These are phyloP conservation scores for Dryobotodes eremita DNA, from an alignment of 2,888 invertebrate species.

Conservation along the genomic window DNA sequence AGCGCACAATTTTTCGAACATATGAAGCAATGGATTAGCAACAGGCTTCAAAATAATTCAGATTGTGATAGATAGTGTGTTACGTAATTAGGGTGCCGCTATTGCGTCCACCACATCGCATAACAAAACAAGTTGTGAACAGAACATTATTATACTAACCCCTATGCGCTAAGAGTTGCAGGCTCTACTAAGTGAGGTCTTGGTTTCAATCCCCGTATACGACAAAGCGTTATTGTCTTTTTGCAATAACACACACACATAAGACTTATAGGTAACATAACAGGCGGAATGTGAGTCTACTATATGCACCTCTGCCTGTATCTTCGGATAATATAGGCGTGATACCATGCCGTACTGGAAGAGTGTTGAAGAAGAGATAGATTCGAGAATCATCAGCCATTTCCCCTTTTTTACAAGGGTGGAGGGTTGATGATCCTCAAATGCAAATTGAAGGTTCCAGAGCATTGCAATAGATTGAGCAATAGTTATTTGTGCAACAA, in stretches of 20 bases:
- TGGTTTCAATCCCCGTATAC: background rate
- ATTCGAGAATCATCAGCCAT: background rate
- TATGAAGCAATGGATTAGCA: too few species aligned
- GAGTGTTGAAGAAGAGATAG: background rate
- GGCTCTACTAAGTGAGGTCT: background rate
- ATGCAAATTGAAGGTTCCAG: background rate
- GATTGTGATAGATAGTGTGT: too few species aligned
- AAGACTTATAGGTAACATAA: too few species aligned
- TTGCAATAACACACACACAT: background rate
- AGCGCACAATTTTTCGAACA: too few species aligned
- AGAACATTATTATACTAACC: background rate
- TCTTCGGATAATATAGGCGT: too few species aligned
- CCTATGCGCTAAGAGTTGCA: background rate
- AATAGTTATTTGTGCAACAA: too few species aligned
- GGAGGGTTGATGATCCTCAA: background rate
- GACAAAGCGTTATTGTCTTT: background rate
- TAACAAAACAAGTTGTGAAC: background rate
- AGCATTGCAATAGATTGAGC: background rate
- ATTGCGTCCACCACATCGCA: background rate
- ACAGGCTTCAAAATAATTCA: too few species aligned
- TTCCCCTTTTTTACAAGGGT: background rate
- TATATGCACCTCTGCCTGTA: too few species aligned
- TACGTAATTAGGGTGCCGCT: too few species aligned
- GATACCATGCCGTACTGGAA: too few species aligned
- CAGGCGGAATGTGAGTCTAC: too few species aligned